Conservation (phyloP, 2,113 vertebrate genomes). For the Urocitellus parryii region DNA sequence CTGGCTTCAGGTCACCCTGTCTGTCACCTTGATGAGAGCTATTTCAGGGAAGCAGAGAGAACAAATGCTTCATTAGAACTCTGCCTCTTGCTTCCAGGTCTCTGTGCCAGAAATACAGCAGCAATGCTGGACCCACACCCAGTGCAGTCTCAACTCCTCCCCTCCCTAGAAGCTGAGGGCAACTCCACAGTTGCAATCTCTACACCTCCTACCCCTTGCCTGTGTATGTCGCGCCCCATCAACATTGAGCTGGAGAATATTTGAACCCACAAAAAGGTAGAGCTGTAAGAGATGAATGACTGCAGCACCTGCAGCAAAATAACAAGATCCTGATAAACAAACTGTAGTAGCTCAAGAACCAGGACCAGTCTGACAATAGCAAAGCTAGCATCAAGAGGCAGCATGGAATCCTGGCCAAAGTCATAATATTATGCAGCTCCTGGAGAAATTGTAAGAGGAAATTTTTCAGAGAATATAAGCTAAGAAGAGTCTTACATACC, state of each 20-base stretch:
- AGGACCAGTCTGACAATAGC: conserved; percentile 91
- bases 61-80: background rate
- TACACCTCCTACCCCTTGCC: conserved; percentile 83
- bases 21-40: background rate
- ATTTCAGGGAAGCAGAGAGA: background rate
- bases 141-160: too few relatives aligned
- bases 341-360: conserved; percentile 92
- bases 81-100: background rate
- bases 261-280: conserved; percentile 91
- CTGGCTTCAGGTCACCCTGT: too few relatives aligned
- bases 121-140: too few relatives aligned
- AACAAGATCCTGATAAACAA: conserved; percentile 93
- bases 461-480: conserved; percentile 92
- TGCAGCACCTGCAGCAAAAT: conserved; percentile 93
- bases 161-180: too few relatives aligned
- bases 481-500: conserved; percentile 82
- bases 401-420: conserved; percentile 91
- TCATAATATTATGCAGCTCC: conserved; percentile 86
- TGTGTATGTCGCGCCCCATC: conserved; percentile 83
- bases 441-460: conserved; percentile 93
- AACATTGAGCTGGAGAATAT: conserved; percentile 91
- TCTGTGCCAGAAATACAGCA: too few relatives aligned
- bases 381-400: conserved; percentile 92
- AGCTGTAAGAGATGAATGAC: conserved; percentile 93
- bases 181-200: conserved; percentile 69